Evolutionary conservation across 2,888 invertebrate species (phyloP).

Genomic region (Cheiracanthium punctorium): DNA sequence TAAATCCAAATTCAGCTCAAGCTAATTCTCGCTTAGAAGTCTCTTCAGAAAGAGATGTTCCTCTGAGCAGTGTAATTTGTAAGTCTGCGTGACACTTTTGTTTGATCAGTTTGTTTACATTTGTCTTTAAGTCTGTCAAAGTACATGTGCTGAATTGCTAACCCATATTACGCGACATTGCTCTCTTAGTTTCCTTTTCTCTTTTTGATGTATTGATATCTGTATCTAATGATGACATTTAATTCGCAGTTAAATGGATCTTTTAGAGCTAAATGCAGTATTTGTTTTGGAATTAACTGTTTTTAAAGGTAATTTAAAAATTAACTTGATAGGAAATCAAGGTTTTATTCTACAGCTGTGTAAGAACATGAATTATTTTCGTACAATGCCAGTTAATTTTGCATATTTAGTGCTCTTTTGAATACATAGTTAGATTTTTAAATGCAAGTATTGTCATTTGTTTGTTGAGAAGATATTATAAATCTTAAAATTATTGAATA

Average conservation of each 20-base stretch:
- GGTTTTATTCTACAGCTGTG: too few species aligned
- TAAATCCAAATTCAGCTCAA: conserved; percentile 1
- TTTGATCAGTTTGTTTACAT: conserved; percentile 58
- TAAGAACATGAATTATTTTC: too few species aligned
- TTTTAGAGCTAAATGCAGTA: conserved; percentile 23
- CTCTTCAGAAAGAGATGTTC: conserved; percentile 37
- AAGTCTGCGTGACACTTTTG: conserved; percentile 33
- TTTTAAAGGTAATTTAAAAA: not conserved
- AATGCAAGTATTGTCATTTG: too few species aligned
- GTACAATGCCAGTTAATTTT: too few species aligned
- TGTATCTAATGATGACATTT: not conserved
- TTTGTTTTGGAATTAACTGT: conserved; percentile 34
- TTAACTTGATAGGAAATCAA: too few species aligned
- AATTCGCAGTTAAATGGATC: not conserved
- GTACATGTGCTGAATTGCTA: conserved; percentile 14
- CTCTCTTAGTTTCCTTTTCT: not conserved
- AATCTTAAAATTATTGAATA: too few species aligned
- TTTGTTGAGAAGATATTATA: too few species aligned
- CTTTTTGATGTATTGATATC: not conserved
- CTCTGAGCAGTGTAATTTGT: conserved; percentile 40
- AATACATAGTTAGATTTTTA: too few species aligned
- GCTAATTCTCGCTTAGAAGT: conserved; percentile 14
- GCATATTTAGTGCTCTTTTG: too few species aligned
- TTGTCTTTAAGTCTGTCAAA: conserved; percentile 18
- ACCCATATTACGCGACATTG: conserved; percentile 5